Base-by-base conservation (phyloP, 2,888 invertebrate genomes). In the Callosobruchus maculatus region DNA sequence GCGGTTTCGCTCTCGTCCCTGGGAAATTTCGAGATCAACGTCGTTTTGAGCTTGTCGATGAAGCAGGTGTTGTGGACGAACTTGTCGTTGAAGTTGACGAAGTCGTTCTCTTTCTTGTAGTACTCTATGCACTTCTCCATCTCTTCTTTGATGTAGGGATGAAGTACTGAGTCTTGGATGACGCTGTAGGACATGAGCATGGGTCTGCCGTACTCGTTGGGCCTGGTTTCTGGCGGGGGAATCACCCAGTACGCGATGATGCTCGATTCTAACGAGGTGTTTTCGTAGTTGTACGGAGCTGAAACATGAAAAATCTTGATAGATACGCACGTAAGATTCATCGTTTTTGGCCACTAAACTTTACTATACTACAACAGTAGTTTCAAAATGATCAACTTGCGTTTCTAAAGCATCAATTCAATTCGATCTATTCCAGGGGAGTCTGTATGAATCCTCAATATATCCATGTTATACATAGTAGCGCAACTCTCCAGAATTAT, bases 181-280 rank as follows among this genome's bases (percentile, higher is more conserved):
- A 96, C 91, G 77, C 93, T 94, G 84, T 96, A 97, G 79, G 95
- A 95, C 88, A 98, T 92, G 70, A 95, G 89, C 92, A 98, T 94
- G 0, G 98, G 98, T 70, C 96, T 92, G 0, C 97, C 97, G 86
- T 97, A 97, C 86, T 97, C 97, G 73, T 95, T 93, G 13, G 96
- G 96, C 81, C 95, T 92, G 83, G 94, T 94, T 88, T 98, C 98
- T 69, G 96, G 95, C 0, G 98, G 97, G n/a, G 98, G 97, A 89
- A 96, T 92, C 2, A 97, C 96, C 97, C 98, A 98, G 87, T 95
- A 98, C 74, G 95, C 93, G 77, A 94, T 93, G 20, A 96, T 90
- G 70, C 93, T 93, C 0, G 97, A 96, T 83, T 96, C 96, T 79
- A 95, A 87, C 22, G 94, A 93, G 72, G 92, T 91, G 82, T 93